These are phyloP conservation scores for Haemorhous mexicanus DNA, from an alignment of 2,113 vertebrate species.

Conservation along the genomic window DNA sequence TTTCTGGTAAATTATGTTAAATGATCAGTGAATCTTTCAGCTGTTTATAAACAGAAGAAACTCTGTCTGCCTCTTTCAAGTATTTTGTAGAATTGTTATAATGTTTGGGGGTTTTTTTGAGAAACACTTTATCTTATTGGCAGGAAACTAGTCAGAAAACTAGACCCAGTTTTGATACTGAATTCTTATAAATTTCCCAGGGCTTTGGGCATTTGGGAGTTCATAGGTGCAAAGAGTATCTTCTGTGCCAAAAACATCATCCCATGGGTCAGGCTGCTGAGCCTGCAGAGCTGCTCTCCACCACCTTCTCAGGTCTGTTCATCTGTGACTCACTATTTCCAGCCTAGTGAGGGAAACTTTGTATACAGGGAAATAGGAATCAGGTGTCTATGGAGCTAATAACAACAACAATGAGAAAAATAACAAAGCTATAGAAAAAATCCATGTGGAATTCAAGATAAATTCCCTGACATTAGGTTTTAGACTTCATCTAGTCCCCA, in stretches of 20 bases:
- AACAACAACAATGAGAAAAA: neutral
- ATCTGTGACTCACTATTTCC: neutral
- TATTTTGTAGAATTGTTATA: neutral
- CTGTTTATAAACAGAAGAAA: neutral
- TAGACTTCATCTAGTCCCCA: neutral
- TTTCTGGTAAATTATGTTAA: neutral
- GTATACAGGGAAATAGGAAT: neutral
- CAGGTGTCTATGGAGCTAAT: neutral
- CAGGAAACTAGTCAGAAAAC: neutral
- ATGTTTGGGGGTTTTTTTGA: neutral
- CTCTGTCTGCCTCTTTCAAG: neutral
- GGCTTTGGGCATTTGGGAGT: neutral
- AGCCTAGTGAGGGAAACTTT: neutral
- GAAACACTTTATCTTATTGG: neutral
- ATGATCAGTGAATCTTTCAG: neutral
- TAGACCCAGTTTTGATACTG: neutral
- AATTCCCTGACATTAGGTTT: neutral
- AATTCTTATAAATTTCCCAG: neutral
- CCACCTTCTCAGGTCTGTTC: neutral
- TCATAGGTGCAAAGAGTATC: neutral
- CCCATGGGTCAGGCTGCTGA: neutral
- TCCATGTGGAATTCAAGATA: neutral
- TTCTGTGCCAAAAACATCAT: rapidly evolving
- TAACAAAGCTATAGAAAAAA: neutral
- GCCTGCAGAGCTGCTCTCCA: neutral